These are phyloP conservation scores for Uropsilus gracilis DNA, from an alignment of 2,113 vertebrate genomes.

Conservation along the genomic window DNA sequence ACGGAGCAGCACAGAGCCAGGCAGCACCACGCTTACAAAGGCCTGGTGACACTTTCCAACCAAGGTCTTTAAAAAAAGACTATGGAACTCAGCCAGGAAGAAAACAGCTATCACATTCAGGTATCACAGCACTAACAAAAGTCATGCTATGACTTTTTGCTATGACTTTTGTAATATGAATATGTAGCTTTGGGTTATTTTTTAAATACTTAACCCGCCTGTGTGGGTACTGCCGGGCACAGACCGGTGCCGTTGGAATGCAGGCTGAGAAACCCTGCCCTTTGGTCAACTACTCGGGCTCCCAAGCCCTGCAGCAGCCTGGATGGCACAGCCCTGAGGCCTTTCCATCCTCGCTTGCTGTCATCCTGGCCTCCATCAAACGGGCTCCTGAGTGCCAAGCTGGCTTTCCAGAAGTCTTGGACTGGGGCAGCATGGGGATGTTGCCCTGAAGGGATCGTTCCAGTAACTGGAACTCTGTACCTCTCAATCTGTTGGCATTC, in stretches of 20 bases:
- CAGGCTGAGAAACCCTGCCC: neutral
- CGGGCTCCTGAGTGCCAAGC: neutral
- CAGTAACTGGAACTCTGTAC: slow-evolving; percentile 26
- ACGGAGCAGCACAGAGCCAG: neutral
- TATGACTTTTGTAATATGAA: slow-evolving; percentile 20
- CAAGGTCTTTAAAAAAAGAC: neutral
- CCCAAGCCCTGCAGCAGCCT: neutral
- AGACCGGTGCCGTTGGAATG: neutral
- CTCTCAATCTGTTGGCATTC: slow-evolving; percentile 50
- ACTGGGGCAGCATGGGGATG: neutral
- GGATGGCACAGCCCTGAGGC: neutral
- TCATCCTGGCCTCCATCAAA: neutral
- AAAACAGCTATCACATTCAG: neutral
- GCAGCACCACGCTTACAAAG: neutral
- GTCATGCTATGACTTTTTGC: neutral
- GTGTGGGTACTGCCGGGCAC: neutral
- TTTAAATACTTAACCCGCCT: neutral
- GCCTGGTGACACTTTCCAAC: neutral
- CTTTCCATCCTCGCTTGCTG: neutral
- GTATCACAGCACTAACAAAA: neutral
- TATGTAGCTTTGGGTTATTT: slow-evolving; percentile 21
- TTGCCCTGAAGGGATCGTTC: neutral
- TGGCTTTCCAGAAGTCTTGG: slow-evolving; percentile 34
- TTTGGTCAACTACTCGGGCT: neutral
- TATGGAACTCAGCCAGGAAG: neutral